These are phyloP conservation scores for Clarias laeviceps DNA, from an alignment of 2,797 vertebrate species.

Conservation along the genomic window DNA sequence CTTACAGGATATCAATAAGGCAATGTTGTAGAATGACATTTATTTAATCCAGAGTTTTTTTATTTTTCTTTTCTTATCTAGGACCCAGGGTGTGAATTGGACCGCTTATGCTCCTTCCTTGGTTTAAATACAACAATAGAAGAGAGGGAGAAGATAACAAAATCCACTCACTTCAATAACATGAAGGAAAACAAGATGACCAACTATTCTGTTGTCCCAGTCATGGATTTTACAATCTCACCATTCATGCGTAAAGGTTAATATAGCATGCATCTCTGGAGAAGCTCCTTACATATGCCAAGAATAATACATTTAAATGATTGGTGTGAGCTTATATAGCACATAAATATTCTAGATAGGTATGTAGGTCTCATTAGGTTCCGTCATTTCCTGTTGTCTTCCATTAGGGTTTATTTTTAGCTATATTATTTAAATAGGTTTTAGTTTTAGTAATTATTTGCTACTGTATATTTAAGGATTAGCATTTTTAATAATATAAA, in stretches of 20 bases:
- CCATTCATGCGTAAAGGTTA: constrained; percentile 90
- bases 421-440: not conserved
- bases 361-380: not conserved
- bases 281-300: not conserved
- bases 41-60: not conserved
- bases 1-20: not conserved
- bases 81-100: constrained; percentile 78
- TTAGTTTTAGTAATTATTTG: not conserved
- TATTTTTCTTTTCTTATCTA: constrained; percentile 49
- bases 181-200: constrained; percentile 83
- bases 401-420: not conserved
- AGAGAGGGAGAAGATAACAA: constrained; percentile 66
- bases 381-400: not conserved
- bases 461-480: not conserved
- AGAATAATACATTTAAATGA: not conserved
- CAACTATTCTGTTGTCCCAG: constrained; percentile 70
- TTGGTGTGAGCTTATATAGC: not conserved
- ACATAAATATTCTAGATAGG: not conserved
- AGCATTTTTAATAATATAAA: not conserved
- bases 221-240: constrained; percentile 78
- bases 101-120: constrained; percentile 75
- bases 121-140: constrained; percentile 67
- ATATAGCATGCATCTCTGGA: not conserved
- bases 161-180: constrained; percentile 70
- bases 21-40: not conserved